These are phyloP conservation scores for Drosophila borealis DNA, from an alignment of 2,888 invertebrate species.

Conservation along the genomic window DNA sequence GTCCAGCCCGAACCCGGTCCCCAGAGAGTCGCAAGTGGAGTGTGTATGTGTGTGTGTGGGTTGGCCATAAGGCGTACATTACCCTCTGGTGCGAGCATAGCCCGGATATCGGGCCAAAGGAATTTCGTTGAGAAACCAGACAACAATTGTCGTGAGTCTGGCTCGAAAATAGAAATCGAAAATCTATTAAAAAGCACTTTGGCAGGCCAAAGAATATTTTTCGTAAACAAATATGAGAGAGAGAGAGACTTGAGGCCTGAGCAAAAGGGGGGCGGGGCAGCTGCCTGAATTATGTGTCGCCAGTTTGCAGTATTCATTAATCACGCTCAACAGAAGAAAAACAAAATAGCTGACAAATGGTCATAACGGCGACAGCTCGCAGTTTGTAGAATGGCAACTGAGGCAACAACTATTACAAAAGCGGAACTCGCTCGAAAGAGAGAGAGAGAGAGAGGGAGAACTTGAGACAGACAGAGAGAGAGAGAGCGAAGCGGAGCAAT, in stretches of 20 bases:
- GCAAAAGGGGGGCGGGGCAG: not conserved
- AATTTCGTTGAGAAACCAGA: conserved; percentile 39
- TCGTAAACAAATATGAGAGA: conserved; percentile 22
- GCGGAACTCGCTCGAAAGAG: conserved; percentile 53
- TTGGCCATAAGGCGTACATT: conserved; percentile 68
- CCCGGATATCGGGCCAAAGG: conserved; percentile 62
- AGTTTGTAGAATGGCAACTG: conserved; percentile 37
- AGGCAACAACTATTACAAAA: conserved; percentile 56
- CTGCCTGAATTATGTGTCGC: conserved; percentile 64
- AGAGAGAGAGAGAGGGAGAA: not conserved
- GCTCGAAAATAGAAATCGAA: conserved; percentile 38
- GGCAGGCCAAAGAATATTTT: conserved; percentile 32
- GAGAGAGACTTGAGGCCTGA: not conserved
- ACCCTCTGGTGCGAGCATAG: conserved; percentile 51
- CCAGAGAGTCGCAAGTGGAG: conserved; percentile 3
- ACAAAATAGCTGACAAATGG: conserved; percentile 67
- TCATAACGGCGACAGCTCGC: conserved; percentile 65
- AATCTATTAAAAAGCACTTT: conserved; percentile 54
- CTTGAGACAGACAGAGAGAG: not conserved
- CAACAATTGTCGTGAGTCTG: conserved; percentile 39
- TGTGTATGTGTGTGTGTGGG: conserved; percentile 40
- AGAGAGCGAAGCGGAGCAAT: not conserved
- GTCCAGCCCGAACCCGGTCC: conserved; percentile 30
- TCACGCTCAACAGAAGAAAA: conserved; percentile 49
- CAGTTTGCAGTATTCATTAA: conserved; percentile 70